phyloP scores from a whole-genome alignment of 2,888 invertebrate genomes.

The Phaedon cochleariae region DNA sequence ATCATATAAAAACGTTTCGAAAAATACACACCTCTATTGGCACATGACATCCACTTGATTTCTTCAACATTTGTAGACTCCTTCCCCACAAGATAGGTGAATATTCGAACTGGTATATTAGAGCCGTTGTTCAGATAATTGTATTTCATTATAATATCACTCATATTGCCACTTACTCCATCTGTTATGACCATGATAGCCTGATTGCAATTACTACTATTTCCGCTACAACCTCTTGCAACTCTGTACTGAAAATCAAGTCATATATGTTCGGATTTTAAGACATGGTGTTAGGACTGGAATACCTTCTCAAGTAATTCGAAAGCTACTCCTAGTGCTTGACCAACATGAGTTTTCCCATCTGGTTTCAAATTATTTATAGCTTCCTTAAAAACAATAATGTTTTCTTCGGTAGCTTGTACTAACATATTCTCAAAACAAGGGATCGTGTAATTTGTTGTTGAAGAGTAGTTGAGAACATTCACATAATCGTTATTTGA shows the following conservation, averaged over 20 bases:
- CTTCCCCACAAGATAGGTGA: constrained; percentile 94
- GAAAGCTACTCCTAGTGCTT: constrained; percentile 86
- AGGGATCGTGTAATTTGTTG: constrained; percentile 76
- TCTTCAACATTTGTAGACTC: constrained; percentile 91
- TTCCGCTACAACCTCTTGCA: constrained; percentile 65
- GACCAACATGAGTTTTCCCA: constrained; percentile 85
- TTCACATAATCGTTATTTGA: constrained; percentile 98
- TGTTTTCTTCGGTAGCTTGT: constrained; percentile 88
- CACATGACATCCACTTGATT: constrained; percentile 94
- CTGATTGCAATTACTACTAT: constrained; percentile 81
- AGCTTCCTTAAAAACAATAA: constrained; percentile 75
- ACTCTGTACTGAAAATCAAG: constrained; percentile 54
- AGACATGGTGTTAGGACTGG: not conserved
- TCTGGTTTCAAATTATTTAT: constrained; percentile 74
- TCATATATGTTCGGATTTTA: not conserved
- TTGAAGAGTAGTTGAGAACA: constrained; percentile 81
- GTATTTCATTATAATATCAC: constrained; percentile 83
- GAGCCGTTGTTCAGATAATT: constrained; percentile 77
- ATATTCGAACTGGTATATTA: constrained; percentile 86
- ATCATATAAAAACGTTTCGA: not conserved
- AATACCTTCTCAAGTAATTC: constrained; percentile 75
- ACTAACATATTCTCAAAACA: constrained; percentile 88
- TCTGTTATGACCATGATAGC: constrained; percentile 97
- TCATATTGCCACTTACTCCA: constrained; percentile 88
- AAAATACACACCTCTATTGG: constrained; percentile 78